A percentile compares a stretch with the other conserved stretches of the same genome.
Evolutionary conservation across 92 coral and sea anemone genomes (phyloP).

Genomic region (Chrysogorgia sp.): DNA sequence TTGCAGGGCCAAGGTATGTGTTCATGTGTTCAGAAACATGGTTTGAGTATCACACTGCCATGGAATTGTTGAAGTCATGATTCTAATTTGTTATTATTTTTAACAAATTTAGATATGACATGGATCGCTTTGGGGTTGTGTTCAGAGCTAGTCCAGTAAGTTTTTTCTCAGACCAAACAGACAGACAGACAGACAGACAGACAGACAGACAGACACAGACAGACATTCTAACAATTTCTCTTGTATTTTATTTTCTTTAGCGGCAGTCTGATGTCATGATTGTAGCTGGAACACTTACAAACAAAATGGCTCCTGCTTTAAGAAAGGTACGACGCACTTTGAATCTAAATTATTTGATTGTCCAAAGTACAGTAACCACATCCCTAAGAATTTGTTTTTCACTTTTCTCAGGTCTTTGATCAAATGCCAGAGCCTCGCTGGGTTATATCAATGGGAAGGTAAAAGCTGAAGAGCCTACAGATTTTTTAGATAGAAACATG

Average conservation of each 20-base stretch:
- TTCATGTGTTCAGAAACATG: not conserved
- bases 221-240: too few relatives aligned
- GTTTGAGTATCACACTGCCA: too few relatives aligned
- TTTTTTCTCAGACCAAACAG: too few relatives aligned
- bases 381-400: not conserved
- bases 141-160: conserved; percentile 98
- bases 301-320: conserved; percentile 99
- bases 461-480: too few relatives aligned
- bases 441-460: conserved; percentile 99
- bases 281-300: conserved; percentile 98
- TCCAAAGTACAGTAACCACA: too few relatives aligned
- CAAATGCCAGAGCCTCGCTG: conserved; percentile 99
- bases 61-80: too few relatives aligned
- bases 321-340: conserved; percentile 66
- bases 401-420: conserved; percentile 70
- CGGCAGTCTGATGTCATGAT: conserved; percentile 99
- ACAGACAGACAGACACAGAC: too few relatives aligned
- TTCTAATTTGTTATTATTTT: too few relatives aligned
- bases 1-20: conserved; percentile 96
- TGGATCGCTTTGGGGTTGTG: conserved; percentile 99
- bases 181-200: too few relatives aligned
- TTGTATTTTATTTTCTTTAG: conserved; percentile 35
- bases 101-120: conserved; percentile 68
- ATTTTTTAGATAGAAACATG: too few relatives aligned
- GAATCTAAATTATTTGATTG: not conserved